Percentiles rank a stretch among this genome's conserved stretches.
These are phyloP conservation scores for Nycticryphes semicollaris DNA, from an alignment of 2,113 vertebrate genomes.

Conservation along the genomic window DNA sequence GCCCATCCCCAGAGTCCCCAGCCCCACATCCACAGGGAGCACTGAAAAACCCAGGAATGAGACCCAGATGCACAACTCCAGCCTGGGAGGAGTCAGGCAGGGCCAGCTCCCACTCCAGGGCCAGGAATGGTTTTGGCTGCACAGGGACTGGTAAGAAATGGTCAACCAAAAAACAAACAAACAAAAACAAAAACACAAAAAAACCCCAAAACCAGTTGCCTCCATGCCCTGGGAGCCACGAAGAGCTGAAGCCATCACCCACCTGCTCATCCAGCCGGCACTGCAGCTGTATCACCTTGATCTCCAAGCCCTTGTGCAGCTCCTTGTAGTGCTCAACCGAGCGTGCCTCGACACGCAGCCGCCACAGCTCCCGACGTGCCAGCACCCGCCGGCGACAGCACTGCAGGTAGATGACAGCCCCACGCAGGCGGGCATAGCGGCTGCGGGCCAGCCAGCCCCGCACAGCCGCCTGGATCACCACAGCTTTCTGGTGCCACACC, in stretches of 20 bases:
- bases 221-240: rapidly evolving
- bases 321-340: constrained; percentile 71
- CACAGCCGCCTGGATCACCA: constrained; percentile 70
- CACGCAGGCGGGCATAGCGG: constrained; percentile 22
- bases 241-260: background rate
- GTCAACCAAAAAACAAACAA: no score
- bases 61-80: background rate
- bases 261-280: constrained; percentile 75
- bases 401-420: constrained; percentile 71
- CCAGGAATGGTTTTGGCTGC: rapidly evolving
- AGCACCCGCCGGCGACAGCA: constrained; percentile 75
- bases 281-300: constrained; percentile 82
- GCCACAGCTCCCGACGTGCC: constrained; percentile 68
- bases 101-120: background rate
- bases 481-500: constrained; percentile 56
- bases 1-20: background rate
- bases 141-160: no score
- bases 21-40: background rate
- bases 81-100: background rate
- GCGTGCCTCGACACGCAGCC: constrained; percentile 70
- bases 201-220: no score
- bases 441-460: constrained; percentile 76
- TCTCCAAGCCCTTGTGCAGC: constrained; percentile 82
- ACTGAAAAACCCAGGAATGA: background rate
- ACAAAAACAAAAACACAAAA: no score